phyloP scores from a whole-genome alignment of 1,140 invertebrate species.

The Pissodes strobi region DNA sequence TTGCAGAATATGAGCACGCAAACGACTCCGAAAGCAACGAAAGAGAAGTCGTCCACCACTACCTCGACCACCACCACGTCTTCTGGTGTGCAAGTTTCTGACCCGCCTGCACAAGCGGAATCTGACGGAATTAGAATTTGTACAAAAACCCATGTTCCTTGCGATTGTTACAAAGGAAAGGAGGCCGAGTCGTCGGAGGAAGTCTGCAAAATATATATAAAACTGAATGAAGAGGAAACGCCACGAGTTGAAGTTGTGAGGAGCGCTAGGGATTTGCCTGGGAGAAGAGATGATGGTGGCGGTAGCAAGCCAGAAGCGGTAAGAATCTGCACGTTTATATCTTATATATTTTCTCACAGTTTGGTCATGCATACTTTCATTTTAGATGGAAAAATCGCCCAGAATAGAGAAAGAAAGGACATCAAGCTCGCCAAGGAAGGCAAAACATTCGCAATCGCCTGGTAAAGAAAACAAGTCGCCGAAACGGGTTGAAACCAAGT shows the following conservation, averaged over 20 bases:
- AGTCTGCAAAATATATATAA: conserved; percentile 52
- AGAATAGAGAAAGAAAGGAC: background rate
- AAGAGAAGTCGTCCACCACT: conserved; percentile 23
- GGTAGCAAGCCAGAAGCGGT: too few relatives aligned
- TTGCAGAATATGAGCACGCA: conserved; percentile 52
- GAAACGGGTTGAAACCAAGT: conserved; percentile 7
- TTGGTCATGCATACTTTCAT: too few relatives aligned
- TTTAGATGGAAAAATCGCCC: too few relatives aligned
- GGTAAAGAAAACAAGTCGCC: conserved; percentile 2
- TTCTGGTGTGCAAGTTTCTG: background rate
- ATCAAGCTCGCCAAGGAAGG: conserved; percentile 3
- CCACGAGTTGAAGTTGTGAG: conserved; percentile 40
- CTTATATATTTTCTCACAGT: too few relatives aligned
- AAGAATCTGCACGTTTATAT: background rate
- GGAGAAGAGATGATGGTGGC: background rate
- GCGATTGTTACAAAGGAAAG: conserved; percentile 38
- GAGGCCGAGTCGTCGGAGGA: conserved; percentile 32
- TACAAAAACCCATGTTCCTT: conserved; percentile 28
- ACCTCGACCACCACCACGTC: background rate
- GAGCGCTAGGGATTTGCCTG: background rate
- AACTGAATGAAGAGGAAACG: conserved; percentile 46
- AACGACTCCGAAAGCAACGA: conserved; percentile 44
- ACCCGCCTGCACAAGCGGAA: background rate
- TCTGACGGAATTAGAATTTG: conserved; percentile 16
- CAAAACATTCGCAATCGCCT: background rate